Evolutionary conservation across 2,797 vertebrate species (phyloP), one percentile per base, ranked within the genome.

Genomic region (Semotilus atromaculatus): DNA sequence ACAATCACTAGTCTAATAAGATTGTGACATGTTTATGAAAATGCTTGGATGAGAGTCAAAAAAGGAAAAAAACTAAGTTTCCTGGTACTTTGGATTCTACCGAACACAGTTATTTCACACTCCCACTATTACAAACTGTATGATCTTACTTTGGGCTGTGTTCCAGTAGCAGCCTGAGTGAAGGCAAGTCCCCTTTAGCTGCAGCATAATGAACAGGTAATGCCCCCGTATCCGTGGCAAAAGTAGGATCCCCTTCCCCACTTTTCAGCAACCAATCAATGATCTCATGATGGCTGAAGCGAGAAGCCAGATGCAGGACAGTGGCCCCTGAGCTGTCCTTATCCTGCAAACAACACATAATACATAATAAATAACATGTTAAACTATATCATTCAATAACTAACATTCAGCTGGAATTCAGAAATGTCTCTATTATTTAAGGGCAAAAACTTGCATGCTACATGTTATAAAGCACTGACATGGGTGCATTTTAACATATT

Each of bases 101-200:
- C 51, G n/a, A 45, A 5, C 16, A 58, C 58, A 31, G 11, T 29
- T 18, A 19, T 53, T 13, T 55, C 8, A 51, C 14, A 29, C 29
- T 8, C 64, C 19, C 23, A 84, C 34, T 31, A 31, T 55, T 21
- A 64, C 4, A 55, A 34, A 11, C 14, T 11, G 40, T 34, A 62
- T 18, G 45, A 75, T 77, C 94, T 98, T 97, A 99, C 98, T 96
- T 95, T 92, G 98, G 96, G 92, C 96, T 95, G 93, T 98, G 95
- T 82, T 93, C 92, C 85, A 97, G 58, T 85, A 99, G 95, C 80
- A 98, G 95, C 85, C 95, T 95, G 83, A 99, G 95, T 62, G 98
- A 97, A 86, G 95, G 91, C 88, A 98, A 95, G 92, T 99, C 98
- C 91, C 98, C 98, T 96, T 99, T 99, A 96, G 98, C 97, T 91